Percentiles rank a stretch among this genome's conserved stretches.
Conservation (phyloP, 2,113 vertebrate genomes). For the Mustela nigripes region DNA sequence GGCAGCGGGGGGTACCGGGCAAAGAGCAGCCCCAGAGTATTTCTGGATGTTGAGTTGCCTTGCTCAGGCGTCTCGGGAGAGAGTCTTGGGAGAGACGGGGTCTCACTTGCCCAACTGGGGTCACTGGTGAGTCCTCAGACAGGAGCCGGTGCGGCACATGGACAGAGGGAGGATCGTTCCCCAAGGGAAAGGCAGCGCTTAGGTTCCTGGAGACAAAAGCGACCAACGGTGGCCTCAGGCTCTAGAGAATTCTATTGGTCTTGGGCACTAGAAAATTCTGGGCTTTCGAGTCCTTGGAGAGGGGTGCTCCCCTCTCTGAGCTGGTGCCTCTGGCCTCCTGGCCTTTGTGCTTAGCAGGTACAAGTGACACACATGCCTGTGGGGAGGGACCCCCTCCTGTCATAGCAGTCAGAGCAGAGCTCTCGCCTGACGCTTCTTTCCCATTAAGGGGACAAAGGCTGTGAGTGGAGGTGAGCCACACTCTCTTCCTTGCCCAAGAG, state of each 20-base stretch:
- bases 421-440: neutral
- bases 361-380: no score
- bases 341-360: neutral
- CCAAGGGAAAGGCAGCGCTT: neutral
- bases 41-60: neutral
- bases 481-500: neutral
- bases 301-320: accelerated
- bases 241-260: neutral
- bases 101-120: neutral
- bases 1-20: accelerated
- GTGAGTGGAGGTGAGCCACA: accelerated
- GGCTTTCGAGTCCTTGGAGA: neutral
- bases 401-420: neutral
- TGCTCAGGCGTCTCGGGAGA: neutral
- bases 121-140: neutral
- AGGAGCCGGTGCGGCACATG: no score
- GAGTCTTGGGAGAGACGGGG: neutral
- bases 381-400: neutral
- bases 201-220: neutral
- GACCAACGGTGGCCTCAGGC: neutral
- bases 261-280: neutral
- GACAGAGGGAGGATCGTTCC: neutral
- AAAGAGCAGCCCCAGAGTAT: neutral
- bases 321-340: neutral
- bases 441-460: neutral